These are phyloP conservation scores for Coptodon bakossiorum DNA, from an alignment of 2,113 vertebrate species.

Conservation along the genomic window DNA sequence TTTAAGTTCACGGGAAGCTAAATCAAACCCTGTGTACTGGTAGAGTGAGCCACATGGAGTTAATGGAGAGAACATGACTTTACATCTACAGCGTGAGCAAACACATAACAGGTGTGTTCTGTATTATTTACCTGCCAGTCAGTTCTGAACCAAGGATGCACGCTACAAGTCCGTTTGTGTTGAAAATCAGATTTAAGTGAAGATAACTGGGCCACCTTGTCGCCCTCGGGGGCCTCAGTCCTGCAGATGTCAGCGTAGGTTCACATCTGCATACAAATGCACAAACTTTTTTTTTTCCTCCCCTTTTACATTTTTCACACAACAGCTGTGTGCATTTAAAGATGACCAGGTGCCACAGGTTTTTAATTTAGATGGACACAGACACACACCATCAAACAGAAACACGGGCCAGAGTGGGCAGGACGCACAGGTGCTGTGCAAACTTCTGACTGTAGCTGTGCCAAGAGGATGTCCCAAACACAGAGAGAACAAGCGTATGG, in stretches of 20 bases:
- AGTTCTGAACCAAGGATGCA: background rate
- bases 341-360: conserved; percentile 10
- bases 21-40: background rate
- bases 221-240: background rate
- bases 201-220: background rate
- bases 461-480: conserved; percentile 37
- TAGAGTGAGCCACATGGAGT: background rate
- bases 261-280: background rate
- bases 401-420: background rate
- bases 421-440: conserved; percentile 32
- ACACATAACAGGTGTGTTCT: conserved; percentile 9
- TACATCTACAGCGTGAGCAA: background rate
- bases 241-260: conserved; percentile 8
- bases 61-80: background rate
- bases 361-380: conserved; percentile 3
- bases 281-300: background rate
- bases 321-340: conserved; percentile 46
- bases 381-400: background rate
- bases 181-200: conserved; percentile 6
- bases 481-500: background rate
- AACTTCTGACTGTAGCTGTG: conserved; percentile 40
- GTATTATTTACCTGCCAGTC: background rate
- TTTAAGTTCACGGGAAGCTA: background rate
- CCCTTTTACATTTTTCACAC: background rate
- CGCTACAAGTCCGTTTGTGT: background rate